Percentiles rank a stretch among this genome's conserved stretches.
Conservation (phyloP, 1,140 invertebrate genomes). For the Bilobella aurantiaca region DNA sequence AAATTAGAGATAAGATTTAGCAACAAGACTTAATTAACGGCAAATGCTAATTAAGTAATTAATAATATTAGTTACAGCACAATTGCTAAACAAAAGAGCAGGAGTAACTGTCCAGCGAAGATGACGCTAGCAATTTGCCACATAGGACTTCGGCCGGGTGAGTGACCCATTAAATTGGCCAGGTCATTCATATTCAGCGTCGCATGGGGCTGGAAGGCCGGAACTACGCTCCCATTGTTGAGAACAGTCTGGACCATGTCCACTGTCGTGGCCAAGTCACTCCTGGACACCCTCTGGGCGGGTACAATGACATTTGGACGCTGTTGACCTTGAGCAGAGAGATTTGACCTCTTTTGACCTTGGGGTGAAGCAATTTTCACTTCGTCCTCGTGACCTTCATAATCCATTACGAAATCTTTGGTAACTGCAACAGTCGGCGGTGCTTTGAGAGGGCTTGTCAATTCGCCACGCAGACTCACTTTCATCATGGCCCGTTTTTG, state of each 20-base stretch:
- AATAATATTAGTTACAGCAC: not conserved
- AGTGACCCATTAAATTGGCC: not conserved
- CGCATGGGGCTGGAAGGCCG: not conserved
- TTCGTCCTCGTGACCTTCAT: not conserved
- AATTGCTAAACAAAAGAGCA: not conserved
- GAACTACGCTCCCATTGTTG: not conserved
- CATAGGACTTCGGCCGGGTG: not conserved
- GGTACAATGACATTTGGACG: no score
- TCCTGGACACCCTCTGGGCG: not conserved
- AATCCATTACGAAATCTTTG: not conserved
- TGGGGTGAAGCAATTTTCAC: no score
- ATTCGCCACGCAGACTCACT: constrained; percentile 60
- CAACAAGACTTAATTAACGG: no score
- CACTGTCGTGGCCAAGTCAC: not conserved
- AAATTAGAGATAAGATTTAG: no score
- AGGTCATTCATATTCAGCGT: not conserved
- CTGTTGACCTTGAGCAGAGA: no score
- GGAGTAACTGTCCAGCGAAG: not conserved
- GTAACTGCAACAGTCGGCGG: not conserved
- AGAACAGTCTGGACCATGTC: not conserved
- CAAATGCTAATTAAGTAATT: no score
- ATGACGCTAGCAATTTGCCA: not conserved
- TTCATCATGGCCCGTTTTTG: constrained; percentile 71
- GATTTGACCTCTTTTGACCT: no score
- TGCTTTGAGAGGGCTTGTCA: constrained; percentile 40